Conservation (phyloP, 2,888 invertebrate genomes). For the Ommatoiulus sabulosus region DNA sequence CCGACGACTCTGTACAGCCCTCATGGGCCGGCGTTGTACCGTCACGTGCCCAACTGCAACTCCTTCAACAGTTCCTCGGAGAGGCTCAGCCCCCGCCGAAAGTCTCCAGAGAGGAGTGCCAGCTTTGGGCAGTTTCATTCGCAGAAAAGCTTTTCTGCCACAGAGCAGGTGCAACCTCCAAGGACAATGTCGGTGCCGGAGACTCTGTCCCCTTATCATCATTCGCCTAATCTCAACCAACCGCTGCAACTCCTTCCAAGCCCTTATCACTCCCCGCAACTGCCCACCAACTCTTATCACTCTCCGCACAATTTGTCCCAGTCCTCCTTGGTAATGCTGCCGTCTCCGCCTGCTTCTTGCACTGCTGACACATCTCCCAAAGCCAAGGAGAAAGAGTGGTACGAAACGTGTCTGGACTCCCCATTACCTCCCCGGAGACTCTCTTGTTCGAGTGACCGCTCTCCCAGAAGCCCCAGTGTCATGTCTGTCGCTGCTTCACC, state of each 20-base stretch:
- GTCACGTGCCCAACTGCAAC: not conserved
- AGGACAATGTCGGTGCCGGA: not conserved
- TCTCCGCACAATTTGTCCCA: not conserved
- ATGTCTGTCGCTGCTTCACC: not conserved
- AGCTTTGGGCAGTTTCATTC: not conserved
- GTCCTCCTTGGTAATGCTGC: not conserved
- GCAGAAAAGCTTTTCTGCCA: not conserved
- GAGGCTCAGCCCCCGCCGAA: not conserved
- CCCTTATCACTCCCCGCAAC: not conserved
- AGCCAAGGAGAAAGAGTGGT: constrained; percentile 75
- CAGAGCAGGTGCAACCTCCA: not conserved
- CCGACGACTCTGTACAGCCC: not conserved
- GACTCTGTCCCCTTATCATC: not conserved
- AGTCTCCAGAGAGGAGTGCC: not conserved
- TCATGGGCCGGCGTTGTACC: not conserved
- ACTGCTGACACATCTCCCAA: constrained; percentile 44
- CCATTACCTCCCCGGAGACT: constrained; percentile 66
- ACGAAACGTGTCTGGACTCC: constrained; percentile 77
- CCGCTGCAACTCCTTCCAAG: not conserved
- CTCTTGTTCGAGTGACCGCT: not conserved
- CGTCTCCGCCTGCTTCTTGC: not conserved
- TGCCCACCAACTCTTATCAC: not conserved
- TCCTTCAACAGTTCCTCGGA: not conserved
- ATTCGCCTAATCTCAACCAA: not conserved
- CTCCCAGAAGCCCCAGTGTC: not conserved